Base-by-base conservation (phyloP, 1,140 invertebrate genomes). In the Papilio helenus region DNA sequence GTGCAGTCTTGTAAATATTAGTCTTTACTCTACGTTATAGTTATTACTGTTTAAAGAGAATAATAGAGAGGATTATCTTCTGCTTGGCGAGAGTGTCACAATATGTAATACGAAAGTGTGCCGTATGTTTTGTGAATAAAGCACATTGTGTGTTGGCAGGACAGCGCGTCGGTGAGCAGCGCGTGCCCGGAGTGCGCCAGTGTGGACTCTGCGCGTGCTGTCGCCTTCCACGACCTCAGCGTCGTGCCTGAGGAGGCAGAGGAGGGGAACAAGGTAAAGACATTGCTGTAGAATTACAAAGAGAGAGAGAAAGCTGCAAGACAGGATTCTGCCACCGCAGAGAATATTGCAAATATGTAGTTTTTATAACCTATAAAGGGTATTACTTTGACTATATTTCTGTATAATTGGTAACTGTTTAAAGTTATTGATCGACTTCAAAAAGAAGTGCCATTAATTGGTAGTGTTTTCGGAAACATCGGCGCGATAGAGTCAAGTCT, bases 191-290 rank as follows among this genome's bases (percentile, higher is more conserved):
- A 95, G 85, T 95, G 92, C 86, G 88, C 86, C 29, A 90, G 91
- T 85, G 89, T 86, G 74, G 90, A 89, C 79, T 90, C 87, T 72
- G 86, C 82, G 14, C 87, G 90, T 49, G 86, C 96, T 71, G 95
- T 96, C 77, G 96, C 97, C 82, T 97, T 97, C 86, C 97, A 97
- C 87, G 96, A 97, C 89, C 94, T 97, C 26, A 97, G 96, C 39
- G 96, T 97, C 1, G 97, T 97, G 1, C 96, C 96, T 1, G 97
- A 97, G 84, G 97, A 97, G 85, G 96, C 91, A 87, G 79, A 95
- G 77, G 90, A 91, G 46, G 95, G 76, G 86, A 95, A 86, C 94
- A 96, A 88, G 95, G 95, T 84, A 83, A 80, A 49, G 34, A 44
- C 49, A 44, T 26, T 26, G 20, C 3, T 61, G 8, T 26, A 16